Evolutionary conservation across 2,888 invertebrate species (phyloP), one percentile per base, ranked within the genome.

Genomic region (Dryobota labecula): DNA sequence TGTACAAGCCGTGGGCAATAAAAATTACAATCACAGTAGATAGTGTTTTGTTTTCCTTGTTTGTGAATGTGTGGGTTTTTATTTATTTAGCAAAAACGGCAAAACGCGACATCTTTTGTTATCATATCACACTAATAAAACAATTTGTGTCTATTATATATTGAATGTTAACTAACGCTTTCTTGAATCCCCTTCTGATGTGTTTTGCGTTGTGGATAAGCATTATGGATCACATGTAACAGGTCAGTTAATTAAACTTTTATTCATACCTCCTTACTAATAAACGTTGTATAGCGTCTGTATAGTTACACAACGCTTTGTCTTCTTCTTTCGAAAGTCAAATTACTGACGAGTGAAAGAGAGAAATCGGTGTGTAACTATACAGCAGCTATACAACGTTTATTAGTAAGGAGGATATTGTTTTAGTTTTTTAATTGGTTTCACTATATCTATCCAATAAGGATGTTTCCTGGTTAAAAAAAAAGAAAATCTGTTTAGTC

Each of bases 41-140:
- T n/a, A 47, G 33, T 66, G 24, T 60, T 65, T 73, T 64, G 41
- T 43, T 68, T 67, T 45, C 33, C 30, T 47, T 38, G 38, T 45
- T 30, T 20, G 8, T 30, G 20, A 58, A n/a, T 45, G 9, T 15
- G 33, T 43, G 15, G 2, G 1, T 4, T 49, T 30, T 38, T 36
- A 30, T 36, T 24, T 9, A 53, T 9, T 24, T 33, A 13, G 1
- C 13, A 53, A 36, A 36, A 36, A 0, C 36, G 7, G 36, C 36
- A 8, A 51, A 30, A 24, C 1, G 11, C 24, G 0, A 45, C 24
- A 8, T 1, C 30, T 27, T 27, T 49, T 9, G 1, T 18, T 33
- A 30, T 24, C n/a, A 6, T 33, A 33, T 3, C 1, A 9, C 6
- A 24, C 4, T 0, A 49, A 36, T 43, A 43, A 7, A 43, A 36